These are phyloP conservation scores for Pampusana beccarii DNA, from an alignment of 2,113 vertebrate genomes.

Conservation along the genomic window DNA sequence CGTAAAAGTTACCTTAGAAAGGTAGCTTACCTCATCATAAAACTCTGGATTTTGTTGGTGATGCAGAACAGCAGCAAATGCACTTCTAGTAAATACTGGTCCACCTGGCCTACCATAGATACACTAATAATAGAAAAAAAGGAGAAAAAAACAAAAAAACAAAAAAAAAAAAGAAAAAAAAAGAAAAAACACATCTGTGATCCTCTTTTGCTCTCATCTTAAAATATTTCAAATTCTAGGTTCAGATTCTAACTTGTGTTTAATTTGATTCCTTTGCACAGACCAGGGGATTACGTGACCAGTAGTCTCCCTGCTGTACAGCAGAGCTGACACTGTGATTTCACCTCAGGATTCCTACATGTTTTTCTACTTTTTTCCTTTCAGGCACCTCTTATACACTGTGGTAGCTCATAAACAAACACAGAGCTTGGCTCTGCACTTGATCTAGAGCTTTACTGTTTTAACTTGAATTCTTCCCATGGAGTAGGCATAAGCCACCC, in stretches of 20 bases:
- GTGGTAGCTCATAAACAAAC: background rate
- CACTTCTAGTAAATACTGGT: slow-evolving; percentile 88
- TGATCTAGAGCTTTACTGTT: background rate
- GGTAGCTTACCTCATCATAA: slow-evolving; percentile 91
- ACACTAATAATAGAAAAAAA: slow-evolving; percentile 77
- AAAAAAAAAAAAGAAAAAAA: background rate
- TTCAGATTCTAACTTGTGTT: background rate
- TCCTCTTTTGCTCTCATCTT: background rate
- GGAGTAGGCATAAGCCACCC: background rate
- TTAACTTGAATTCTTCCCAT: background rate
- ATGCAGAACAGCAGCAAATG: slow-evolving; percentile 90
- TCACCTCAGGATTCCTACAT: background rate
- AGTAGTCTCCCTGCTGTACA: background rate
- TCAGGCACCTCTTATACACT: background rate
- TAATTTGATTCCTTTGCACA: background rate
- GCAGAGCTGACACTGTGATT: background rate
- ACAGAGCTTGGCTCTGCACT: background rate
- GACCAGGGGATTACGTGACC: background rate
- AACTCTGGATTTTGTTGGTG: slow-evolving; percentile 98
- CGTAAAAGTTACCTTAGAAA: background rate
- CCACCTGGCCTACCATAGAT: slow-evolving; percentile 95
- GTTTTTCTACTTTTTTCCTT: background rate
- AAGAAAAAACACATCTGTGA: background rate
- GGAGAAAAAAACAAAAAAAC: background rate
- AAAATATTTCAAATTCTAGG: too few species aligned